Conservation (phyloP, 1,140 invertebrate genomes). For the Aphelinus atriplicis region DNA sequence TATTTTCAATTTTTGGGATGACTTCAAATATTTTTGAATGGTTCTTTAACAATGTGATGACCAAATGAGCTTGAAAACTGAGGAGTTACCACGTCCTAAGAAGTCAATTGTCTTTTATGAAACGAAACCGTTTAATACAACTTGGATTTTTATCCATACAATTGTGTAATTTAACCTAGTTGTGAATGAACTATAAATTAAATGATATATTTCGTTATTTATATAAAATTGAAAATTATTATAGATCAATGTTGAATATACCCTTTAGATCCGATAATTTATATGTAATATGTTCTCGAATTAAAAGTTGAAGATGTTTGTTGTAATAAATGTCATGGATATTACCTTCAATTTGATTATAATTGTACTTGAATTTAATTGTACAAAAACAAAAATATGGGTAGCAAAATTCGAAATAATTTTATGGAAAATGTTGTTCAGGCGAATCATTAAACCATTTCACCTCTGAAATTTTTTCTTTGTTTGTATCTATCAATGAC, state of each 20-base stretch:
- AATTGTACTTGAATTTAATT: neutral
- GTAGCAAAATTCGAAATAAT: too few species aligned
- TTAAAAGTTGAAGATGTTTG: conserved; percentile 12
- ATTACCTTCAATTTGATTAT: neutral
- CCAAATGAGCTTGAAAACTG: neutral
- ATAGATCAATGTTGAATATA: conserved; percentile 34
- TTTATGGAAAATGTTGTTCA: too few species aligned
- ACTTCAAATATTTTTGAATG: too few species aligned
- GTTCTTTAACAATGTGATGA: neutral
- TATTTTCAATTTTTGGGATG: too few species aligned
- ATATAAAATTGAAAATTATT: conserved; percentile 36
- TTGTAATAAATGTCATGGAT: conserved; percentile 37
- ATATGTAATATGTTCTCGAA: conserved; percentile 29
- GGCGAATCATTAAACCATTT: too few species aligned
- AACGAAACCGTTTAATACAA: too few species aligned
- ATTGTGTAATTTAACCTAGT: too few species aligned
- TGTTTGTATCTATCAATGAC: too few species aligned
- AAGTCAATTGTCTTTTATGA: conserved; percentile 2
- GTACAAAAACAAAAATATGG: neutral
- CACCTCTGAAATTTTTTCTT: neutral
- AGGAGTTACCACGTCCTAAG: conserved; percentile 9
- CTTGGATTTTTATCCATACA: too few species aligned
- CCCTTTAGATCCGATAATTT: conserved; percentile 5
- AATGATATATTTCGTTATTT: conserved; percentile 53
- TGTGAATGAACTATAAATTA: neutral